Conservation (phyloP, 2,113 vertebrate genomes). For the Tupaia chinensis region DNA sequence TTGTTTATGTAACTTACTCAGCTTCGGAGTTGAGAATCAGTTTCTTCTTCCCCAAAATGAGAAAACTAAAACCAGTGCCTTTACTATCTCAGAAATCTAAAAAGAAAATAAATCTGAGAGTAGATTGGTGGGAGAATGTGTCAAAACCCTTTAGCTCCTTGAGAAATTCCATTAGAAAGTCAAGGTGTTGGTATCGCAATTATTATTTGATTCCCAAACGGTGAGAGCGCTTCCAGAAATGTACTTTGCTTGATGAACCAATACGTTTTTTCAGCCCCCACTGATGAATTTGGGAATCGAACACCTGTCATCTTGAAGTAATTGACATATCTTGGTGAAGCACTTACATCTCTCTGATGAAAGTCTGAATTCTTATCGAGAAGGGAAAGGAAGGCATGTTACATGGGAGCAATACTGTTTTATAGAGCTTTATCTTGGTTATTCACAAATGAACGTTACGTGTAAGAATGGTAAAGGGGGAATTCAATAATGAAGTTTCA, state of each 20-base stretch:
- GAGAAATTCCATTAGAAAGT: constrained; percentile 75
- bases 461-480: constrained; percentile 67
- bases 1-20: background rate
- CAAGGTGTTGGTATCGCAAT: constrained; percentile 72
- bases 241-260: constrained; percentile 77
- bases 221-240: constrained; percentile 66
- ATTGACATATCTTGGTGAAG: constrained; percentile 75
- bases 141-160: constrained; percentile 61
- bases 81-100: constrained; percentile 12
- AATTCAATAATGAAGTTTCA: constrained; percentile 75
- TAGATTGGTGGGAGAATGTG: background rate
- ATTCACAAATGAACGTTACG: constrained; percentile 71
- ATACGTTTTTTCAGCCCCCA: constrained; percentile 64
- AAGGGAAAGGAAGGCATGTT: constrained; percentile 56
- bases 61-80: constrained; percentile 8
- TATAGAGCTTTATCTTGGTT: constrained; percentile 77
- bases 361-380: constrained; percentile 68
- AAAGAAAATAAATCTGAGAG: constrained; percentile 37
- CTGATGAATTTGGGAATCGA: constrained; percentile 77
- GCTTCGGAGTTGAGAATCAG: background rate
- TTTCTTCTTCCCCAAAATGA: constrained; percentile 32
- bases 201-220: constrained; percentile 73
- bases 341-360: constrained; percentile 66
- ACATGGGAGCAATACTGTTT: constrained; percentile 78
- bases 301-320: constrained; percentile 75